Evolutionary conservation across 2,888 invertebrate genomes (phyloP).

Genomic region (Phoenoteleia sp.): DNA sequence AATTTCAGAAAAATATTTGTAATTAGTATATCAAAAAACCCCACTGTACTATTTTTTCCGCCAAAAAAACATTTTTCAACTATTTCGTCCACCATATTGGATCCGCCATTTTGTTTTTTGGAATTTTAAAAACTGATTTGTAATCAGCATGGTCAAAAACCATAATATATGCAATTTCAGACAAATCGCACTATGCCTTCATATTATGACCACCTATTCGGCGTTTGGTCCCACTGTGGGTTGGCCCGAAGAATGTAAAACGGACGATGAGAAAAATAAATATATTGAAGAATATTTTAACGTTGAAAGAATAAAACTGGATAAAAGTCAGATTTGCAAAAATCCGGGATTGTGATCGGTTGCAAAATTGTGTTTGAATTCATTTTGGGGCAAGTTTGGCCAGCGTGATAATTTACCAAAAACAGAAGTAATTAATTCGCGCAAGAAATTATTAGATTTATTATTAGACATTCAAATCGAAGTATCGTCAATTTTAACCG

Average conservation of each 20-base stretch:
- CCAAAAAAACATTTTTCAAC: not conserved
- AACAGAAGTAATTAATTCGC: too few relatives aligned
- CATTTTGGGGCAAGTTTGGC: constrained; percentile 54
- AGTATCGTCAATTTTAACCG: not conserved
- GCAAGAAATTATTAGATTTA: too few relatives aligned
- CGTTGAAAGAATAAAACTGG: constrained; percentile 18
- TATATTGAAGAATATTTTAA: constrained; percentile 35
- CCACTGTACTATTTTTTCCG: not conserved
- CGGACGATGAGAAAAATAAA: constrained; percentile 18
- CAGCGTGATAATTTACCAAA: constrained; percentile 12
- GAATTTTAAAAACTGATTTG: too few relatives aligned
- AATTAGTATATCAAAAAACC: not conserved
- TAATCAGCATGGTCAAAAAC: not conserved
- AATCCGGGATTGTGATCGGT: too few relatives aligned
- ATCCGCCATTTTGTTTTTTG: not conserved
- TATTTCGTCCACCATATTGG: not conserved
- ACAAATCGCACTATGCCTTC: too few relatives aligned
- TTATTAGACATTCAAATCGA: too few relatives aligned
- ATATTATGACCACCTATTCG: too few relatives aligned
- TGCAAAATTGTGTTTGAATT: constrained; percentile 57
- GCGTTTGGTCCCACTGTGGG: too few relatives aligned
- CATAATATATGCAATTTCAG: not conserved
- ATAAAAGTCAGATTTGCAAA: constrained; percentile 35
- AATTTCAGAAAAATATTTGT: not conserved
- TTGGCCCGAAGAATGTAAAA: constrained; percentile 34